These are phyloP conservation scores for Ploceus nigricollis DNA, from an alignment of 2,113 vertebrate species.

Conservation along the genomic window DNA sequence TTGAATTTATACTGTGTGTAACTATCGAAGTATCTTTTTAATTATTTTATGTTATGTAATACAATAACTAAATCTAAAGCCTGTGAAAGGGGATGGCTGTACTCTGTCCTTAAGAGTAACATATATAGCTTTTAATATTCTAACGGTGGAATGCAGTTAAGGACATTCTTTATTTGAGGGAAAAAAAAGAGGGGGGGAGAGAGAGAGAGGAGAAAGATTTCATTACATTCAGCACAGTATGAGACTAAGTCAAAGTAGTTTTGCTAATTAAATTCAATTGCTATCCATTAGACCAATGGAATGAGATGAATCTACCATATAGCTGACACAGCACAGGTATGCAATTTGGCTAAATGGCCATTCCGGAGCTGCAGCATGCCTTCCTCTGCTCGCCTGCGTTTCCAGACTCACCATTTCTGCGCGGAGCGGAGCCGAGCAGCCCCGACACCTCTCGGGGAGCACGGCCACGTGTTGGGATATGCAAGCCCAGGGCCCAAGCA, in stretches of 20 bases:
- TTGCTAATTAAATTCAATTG: conserved; percentile 98
- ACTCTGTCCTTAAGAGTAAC: conserved; percentile 70
- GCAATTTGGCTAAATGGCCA: conserved; percentile 85
- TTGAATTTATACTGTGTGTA: conserved; percentile 82
- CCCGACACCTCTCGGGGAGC: conserved; percentile 43
- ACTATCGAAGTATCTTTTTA: conserved; percentile 77
- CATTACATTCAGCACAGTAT: conserved; percentile 82
- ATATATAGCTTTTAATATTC: conserved; percentile 77
- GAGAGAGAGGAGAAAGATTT: conserved; percentile 72
- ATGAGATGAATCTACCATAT: conserved; percentile 84
- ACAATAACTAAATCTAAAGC: conserved; percentile 76
- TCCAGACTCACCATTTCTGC: conserved; percentile 51
- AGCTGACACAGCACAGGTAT: conserved; percentile 98
- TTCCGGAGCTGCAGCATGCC: conserved; percentile 78
- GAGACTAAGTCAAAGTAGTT: conserved; percentile 89
- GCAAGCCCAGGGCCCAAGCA: not conserved
- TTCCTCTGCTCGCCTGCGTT: conserved; percentile 75
- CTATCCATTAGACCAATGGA: conserved; percentile 98
- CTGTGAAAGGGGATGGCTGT: conserved; percentile 65
- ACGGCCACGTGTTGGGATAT: not conserved
- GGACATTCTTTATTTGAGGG: conserved; percentile 72
- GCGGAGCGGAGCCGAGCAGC: not conserved
- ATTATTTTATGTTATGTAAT: conserved; percentile 79
- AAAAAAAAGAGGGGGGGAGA: not conserved
- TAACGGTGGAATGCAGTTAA: conserved; percentile 69